Evolutionary conservation across 1,140 invertebrate species (phyloP).

Genomic region (Heliothis virescens): DNA sequence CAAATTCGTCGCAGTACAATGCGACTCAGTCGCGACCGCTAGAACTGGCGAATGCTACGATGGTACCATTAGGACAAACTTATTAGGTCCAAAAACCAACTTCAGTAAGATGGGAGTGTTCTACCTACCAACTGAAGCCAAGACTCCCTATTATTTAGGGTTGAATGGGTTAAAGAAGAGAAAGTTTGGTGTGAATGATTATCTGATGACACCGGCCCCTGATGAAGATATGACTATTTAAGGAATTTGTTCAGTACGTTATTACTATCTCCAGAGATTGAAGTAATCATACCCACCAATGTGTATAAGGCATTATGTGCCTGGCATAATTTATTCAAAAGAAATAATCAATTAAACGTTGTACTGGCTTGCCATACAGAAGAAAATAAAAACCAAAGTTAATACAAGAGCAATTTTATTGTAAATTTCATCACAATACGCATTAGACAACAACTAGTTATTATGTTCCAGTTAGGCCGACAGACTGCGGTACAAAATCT

Average conservation of each 20-base stretch:
- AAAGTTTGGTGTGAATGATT: constrained; percentile 65
- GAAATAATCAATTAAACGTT: too few relatives aligned
- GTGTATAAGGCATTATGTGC: too few relatives aligned
- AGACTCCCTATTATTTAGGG: constrained; percentile 66
- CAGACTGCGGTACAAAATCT: constrained; percentile 66
- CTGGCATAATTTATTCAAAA: too few relatives aligned
- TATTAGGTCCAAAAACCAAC: constrained; percentile 71
- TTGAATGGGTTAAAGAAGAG: constrained; percentile 62
- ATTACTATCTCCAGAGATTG: too few relatives aligned
- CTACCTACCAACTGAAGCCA: constrained; percentile 71
- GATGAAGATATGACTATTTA: constrained; percentile 73
- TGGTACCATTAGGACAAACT: constrained; percentile 57
- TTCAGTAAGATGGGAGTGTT: constrained; percentile 75
- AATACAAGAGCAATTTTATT: constrained; percentile 69
- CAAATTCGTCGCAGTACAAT: constrained; percentile 69
- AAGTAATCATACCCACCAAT: too few relatives aligned
- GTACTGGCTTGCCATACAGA: too few relatives aligned
- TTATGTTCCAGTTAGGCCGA: constrained; percentile 63
- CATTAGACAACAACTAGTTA: constrained; percentile 62
- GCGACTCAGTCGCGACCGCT: constrained; percentile 62
- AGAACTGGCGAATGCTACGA: constrained; percentile 69
- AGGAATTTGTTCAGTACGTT: too few relatives aligned
- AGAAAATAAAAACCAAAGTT: constrained; percentile 50
- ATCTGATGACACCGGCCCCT: constrained; percentile 65
- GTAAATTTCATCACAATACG: constrained; percentile 64